These are phyloP conservation scores for Charaxes varanes DNA, from an alignment of 1,140 invertebrate genomes.

Conservation along the genomic window DNA sequence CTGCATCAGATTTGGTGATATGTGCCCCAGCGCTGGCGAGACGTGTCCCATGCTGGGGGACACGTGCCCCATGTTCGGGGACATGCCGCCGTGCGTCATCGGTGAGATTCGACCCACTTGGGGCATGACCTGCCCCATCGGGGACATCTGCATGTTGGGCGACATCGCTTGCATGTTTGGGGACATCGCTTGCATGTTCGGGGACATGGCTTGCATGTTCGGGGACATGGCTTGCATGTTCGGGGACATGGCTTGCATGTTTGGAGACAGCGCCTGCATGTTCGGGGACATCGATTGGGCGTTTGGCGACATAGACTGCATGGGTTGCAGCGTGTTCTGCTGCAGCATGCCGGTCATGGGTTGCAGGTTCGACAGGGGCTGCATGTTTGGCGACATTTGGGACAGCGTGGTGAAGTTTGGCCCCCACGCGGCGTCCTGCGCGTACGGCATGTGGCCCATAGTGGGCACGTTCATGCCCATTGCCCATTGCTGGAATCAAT, in stretches of 20 bases:
- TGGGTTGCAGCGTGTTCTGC: slow-evolving; percentile 13
- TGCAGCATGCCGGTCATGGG: slow-evolving; percentile 7
- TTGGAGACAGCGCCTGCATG: slow-evolving; percentile 16
- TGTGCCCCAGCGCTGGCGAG: slow-evolving; percentile 21
- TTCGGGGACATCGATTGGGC: slow-evolving; percentile 18
- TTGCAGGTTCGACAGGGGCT: slow-evolving; percentile 8
- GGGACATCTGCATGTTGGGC: slow-evolving; percentile 14
- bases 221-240: slow-evolving; percentile 14
- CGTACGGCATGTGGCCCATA: slow-evolving; percentile 20
- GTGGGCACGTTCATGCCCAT: slow-evolving; percentile 21
- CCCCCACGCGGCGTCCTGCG: slow-evolving; percentile 25
- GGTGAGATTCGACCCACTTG: no score
- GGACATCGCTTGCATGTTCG: slow-evolving; percentile 17
- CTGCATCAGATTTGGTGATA: slow-evolving; percentile 19
- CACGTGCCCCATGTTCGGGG: slow-evolving; percentile 18
- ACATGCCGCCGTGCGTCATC: slow-evolving; percentile 14
- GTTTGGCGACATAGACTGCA: slow-evolving; percentile 15
- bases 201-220: slow-evolving; percentile 16
- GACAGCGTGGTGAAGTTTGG: slow-evolving; percentile 18
- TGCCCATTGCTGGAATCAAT: slow-evolving; percentile 18
- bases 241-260: slow-evolving; percentile 13
- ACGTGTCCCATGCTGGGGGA: slow-evolving; percentile 24
- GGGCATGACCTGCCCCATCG: background rate
- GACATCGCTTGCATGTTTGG: slow-evolving; percentile 22
- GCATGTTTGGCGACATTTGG: slow-evolving; percentile 18